Base-by-base conservation (phyloP, 2,888 invertebrate genomes). In the Amiota communis region DNA sequence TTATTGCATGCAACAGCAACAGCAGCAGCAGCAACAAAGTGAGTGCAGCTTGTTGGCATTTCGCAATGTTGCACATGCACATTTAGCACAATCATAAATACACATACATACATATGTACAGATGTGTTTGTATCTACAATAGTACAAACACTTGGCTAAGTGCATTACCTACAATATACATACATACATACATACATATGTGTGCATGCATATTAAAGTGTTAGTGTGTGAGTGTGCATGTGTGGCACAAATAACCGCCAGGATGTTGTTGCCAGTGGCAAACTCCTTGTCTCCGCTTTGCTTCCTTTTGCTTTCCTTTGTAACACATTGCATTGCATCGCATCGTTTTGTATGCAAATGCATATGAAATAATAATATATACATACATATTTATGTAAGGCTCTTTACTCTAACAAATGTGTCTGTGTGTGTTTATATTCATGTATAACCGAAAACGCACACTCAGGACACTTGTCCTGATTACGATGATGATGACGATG, bases 401-500 rank as follows among this genome's bases (percentile, higher is more conserved):
- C 36, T 2, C 36, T 36, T 36, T 36, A 6, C 36, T 36, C 23
- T 23, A 23, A 36, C 3, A 36, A 69, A 11, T 70, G 69, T 15
- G 6, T 48, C 12, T 36, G 17, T 70, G 15, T 53, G 69, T 53
- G 65, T 71, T 68, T 71, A 72, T 63, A 17, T n/a, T 47, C 57
- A 13, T 17, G 36, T 13, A 63, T 46, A 6, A 23, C 12, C 59
- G 20, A 15, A 69, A 12, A 17, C 73, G 74, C 83, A 77, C 59
- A 20, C 59, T 77, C 86, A 83, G 86, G 82, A 84, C 78, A 81
- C 86, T 84, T 83, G 83, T 85, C 83, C 84, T 83, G 83, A 86
- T 84, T 85, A 83, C 80, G 80, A 63, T 70, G 72, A 79, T 74
- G 70, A 23, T 36, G 51, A 20, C 20, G 8, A 13, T 11, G 17